Conservation (phyloP, 2,113 vertebrate genomes). For the Corythoichthys intestinalis region DNA sequence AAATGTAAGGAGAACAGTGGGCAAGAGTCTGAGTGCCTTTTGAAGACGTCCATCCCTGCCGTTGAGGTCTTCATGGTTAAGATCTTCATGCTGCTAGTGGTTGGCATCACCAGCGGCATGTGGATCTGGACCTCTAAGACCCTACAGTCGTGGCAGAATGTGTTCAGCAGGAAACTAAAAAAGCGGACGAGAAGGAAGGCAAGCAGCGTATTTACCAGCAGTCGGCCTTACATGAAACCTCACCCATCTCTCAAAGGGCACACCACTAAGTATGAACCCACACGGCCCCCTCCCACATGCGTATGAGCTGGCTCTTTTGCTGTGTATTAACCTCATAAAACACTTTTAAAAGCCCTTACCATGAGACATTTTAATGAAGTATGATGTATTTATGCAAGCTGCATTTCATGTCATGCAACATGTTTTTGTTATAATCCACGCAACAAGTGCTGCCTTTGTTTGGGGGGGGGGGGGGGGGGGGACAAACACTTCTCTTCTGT, state of each 20-base stretch:
- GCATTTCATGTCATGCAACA: constrained; percentile 39
- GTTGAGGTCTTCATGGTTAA: constrained; percentile 98
- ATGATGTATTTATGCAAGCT: constrained; percentile 66
- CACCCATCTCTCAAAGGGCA: constrained; percentile 83
- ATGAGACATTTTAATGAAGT: constrained; percentile 40
- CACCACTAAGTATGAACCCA: constrained; percentile 82
- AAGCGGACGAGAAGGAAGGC: constrained; percentile 86
- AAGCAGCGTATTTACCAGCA: constrained; percentile 80
- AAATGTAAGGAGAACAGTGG: constrained; percentile 74
- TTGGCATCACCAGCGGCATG: constrained; percentile 96
- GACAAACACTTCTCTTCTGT: constrained; percentile 40
- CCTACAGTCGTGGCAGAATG: constrained; percentile 92
- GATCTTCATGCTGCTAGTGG: constrained; percentile 92
- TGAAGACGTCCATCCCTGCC: constrained; percentile 87
- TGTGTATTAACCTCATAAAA: constrained; percentile 20
- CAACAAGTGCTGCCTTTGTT: constrained; percentile 53
- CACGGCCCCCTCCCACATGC: constrained; percentile 82
- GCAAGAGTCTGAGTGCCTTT: constrained; percentile 78
- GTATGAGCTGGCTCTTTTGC: constrained; percentile 72
- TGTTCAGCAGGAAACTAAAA: constrained; percentile 85
- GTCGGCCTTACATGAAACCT: constrained; percentile 86
- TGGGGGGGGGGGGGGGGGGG: not conserved
- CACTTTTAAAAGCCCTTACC: constrained; percentile 47
- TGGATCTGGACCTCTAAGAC: constrained; percentile 99
- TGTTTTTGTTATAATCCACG: constrained; percentile 23